A percentile compares a stretch with the other conserved stretches of the same genome.
Conservation (phyloP, 2,113 vertebrate genomes). For the Nettapus auritus region DNA sequence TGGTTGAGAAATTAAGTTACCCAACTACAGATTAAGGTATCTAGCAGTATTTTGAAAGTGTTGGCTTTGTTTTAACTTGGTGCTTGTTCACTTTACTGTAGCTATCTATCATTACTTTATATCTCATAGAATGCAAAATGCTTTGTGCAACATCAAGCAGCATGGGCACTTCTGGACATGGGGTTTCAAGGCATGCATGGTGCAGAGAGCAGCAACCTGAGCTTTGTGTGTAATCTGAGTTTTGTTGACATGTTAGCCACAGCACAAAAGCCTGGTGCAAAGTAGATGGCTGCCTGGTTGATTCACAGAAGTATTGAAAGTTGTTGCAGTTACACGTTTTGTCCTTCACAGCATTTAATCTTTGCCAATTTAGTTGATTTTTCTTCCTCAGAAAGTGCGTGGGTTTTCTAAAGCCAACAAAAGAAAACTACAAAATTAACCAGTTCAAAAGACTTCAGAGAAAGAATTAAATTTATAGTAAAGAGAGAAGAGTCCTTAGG, state of each 20-base stretch:
- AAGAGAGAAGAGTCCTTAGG: not conserved
- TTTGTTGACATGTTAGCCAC: not conserved
- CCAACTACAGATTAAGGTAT: not conserved
- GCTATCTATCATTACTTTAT: not conserved
- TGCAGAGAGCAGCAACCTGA: not conserved
- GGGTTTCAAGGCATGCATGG: not conserved
- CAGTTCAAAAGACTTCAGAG: not conserved
- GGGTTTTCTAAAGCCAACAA: not conserved
- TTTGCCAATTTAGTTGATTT: not conserved
- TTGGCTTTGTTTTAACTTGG: not conserved
- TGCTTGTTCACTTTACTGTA: not conserved
- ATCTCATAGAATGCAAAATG: not conserved
- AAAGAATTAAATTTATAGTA: not conserved
- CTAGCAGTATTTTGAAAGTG: slow-evolving; percentile 1
- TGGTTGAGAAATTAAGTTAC: not conserved
- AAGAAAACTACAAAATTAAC: not conserved
- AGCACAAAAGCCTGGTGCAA: not conserved
- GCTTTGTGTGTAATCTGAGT: not conserved
- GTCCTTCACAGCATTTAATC: not conserved
- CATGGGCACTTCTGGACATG: fast-evolving
- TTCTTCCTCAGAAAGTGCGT: not conserved
- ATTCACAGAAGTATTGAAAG: not conserved
- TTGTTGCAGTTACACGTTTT: not conserved
- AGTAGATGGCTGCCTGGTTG: not conserved
- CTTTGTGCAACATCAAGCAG: not conserved